Evolutionary conservation across 1,140 invertebrate species (phyloP).

Genomic region (Eriosoma lanigerum): DNA sequence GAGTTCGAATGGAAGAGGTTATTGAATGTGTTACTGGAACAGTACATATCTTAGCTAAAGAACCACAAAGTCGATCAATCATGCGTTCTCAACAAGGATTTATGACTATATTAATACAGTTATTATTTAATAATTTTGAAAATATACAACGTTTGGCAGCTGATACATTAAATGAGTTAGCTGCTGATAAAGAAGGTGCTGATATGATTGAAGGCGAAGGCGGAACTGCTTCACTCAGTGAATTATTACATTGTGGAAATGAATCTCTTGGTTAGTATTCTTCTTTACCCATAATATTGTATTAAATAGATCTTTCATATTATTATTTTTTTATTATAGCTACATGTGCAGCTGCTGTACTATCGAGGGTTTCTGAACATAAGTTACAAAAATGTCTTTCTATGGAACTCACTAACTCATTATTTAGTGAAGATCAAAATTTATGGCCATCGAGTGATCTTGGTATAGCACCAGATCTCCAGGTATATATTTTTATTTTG

Average conservation of each 20-base stretch:
- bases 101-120: slow-evolving; percentile 83
- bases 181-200: slow-evolving; percentile 93
- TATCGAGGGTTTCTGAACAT: slow-evolving; percentile 97
- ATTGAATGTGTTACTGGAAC: slow-evolving; percentile 96
- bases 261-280: slow-evolving; percentile 65
- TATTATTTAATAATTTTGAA: slow-evolving; percentile 94
- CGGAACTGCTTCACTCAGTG: slow-evolving; percentile 92
- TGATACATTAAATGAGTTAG: slow-evolving; percentile 92
- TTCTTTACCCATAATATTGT: neutral
- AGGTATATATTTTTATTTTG: slow-evolving; percentile 64
- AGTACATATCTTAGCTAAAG: slow-evolving; percentile 93
- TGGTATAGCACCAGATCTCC: slow-evolving; percentile 80
- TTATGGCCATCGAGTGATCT: slow-evolving; percentile 81
- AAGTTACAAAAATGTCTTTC: slow-evolving; percentile 95
- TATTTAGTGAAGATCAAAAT: slow-evolving; percentile 82
- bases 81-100: slow-evolving; percentile 85
- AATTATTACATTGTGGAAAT: slow-evolving; percentile 91
- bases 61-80: slow-evolving; percentile 88
- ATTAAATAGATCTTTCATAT: neutral
- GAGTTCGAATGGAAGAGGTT: slow-evolving; percentile 97
- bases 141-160: slow-evolving; percentile 91
- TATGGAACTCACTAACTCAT: slow-evolving; percentile 91
- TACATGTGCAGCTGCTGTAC: slow-evolving; percentile 94
- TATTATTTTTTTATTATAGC: slow-evolving; percentile 62
- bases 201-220: slow-evolving; percentile 97